Conservation (phyloP, 1,140 invertebrate species). For the Eupeodes corollae region DNA sequence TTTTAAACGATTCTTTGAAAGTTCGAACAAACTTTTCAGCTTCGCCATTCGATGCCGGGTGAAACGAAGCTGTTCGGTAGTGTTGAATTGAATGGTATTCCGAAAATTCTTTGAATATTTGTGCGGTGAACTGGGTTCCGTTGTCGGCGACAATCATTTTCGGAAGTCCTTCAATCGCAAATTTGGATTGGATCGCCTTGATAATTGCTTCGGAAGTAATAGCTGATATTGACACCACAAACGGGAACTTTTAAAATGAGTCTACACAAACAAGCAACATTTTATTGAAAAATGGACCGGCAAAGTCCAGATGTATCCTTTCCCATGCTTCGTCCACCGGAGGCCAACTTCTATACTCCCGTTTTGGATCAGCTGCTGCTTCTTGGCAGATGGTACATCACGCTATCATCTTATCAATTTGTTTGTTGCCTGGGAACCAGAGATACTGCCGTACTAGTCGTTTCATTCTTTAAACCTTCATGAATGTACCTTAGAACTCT, state of each 20-base stretch:
- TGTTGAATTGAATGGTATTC: not conserved
- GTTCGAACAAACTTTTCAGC: not conserved
- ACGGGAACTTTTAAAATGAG: slow-evolving; percentile 32
- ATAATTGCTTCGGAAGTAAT: not conserved
- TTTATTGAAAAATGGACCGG: slow-evolving; percentile 31
- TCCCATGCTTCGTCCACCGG: slow-evolving; percentile 19
- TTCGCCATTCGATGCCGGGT: slow-evolving; percentile 22
- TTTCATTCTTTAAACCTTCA: slow-evolving; percentile 40
- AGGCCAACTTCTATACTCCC: not conserved
- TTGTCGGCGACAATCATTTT: slow-evolving; percentile 14
- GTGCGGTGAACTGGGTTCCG: not conserved
- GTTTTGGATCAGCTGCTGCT: not conserved
- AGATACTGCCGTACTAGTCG: slow-evolving; percentile 36
- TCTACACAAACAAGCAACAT: slow-evolving; percentile 38
- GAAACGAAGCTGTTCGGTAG: not conserved
- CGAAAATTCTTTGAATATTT: not conserved
- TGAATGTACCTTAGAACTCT: slow-evolving; percentile 32
- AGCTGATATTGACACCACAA: slow-evolving; percentile 10
- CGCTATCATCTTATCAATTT: slow-evolving; percentile 26
- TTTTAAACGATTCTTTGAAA: not conserved
- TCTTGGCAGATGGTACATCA: slow-evolving; percentile 6
- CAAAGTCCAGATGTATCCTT: slow-evolving; percentile 41
- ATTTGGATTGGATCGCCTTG: not conserved
- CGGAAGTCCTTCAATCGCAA: not conserved
- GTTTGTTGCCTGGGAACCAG: slow-evolving; percentile 38